These are phyloP conservation scores for Rhyacophila evoluta DNA, from an alignment of 2,888 invertebrate genomes.

Conservation along the genomic window DNA sequence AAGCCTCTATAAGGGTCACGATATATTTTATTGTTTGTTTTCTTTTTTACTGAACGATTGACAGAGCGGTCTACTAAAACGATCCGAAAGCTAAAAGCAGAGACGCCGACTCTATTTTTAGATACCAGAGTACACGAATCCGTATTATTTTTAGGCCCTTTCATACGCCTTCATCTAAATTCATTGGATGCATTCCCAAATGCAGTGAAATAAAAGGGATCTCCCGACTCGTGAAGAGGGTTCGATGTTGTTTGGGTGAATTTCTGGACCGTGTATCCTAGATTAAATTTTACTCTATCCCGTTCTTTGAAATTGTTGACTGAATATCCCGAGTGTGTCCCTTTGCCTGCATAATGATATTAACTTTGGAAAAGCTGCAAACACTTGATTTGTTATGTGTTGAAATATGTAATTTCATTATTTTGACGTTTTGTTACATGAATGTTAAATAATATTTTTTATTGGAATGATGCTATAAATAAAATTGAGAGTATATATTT, in stretches of 20 bases:
- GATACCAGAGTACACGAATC: not conserved
- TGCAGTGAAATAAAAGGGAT: not conserved
- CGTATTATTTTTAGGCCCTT: not conserved
- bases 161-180: not conserved
- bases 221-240: not conserved
- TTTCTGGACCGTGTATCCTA: not conserved
- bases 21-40: not conserved
- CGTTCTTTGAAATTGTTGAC: not conserved
- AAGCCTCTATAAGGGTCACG: too few relatives aligned
- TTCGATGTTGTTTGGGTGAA: not conserved
- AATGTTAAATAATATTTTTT: too few relatives aligned
- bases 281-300: conserved; percentile 9
- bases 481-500: too few relatives aligned
- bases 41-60: not conserved
- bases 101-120: not conserved
- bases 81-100: not conserved
- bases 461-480: too few relatives aligned
- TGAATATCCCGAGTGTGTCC: not conserved
- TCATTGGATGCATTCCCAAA: conserved; percentile 3
- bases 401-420: too few relatives aligned
- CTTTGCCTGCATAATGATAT: not conserved
- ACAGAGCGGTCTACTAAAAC: not conserved
- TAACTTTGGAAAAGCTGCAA: not conserved
- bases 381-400: too few relatives aligned
- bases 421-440: too few relatives aligned